Evolutionary conservation across 2,797 vertebrate genomes (phyloP), one percentile per base, ranked within the genome.

Genomic region (Microctenopoma stevenorrisi): DNA sequence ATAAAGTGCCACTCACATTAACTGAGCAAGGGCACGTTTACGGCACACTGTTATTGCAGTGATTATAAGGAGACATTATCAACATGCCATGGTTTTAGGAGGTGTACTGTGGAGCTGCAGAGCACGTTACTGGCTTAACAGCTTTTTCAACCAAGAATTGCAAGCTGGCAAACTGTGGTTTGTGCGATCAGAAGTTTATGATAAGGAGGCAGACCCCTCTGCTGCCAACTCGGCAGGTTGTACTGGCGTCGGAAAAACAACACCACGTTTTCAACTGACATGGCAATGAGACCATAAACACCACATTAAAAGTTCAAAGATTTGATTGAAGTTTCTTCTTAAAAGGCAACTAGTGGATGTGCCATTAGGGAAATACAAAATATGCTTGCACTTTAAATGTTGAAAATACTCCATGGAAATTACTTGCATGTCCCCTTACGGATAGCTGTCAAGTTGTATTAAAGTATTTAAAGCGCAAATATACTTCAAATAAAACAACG

Each of bases 401-500:
- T 59, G 2, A 56, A 64, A 68, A 61, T 37, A 64, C 54, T 56
- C 38, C 7, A 22, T 11, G 48, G 66, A 57, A 49, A 49, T 64
- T 0, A 33, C 7, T 13, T 30, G 30, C 12, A 1, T 11, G 18
- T 4, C 6, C 22, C 35, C 72, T 14, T 53, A 64, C 55, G 33
- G 50, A 59, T 33, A 49, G 51, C 74, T 55, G 55, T 22, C 26
- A 69, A 49, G 35, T 16, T 13, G 8, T 30, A 65, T 52, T 64
- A 64, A 47, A 49, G 40, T 18, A 77, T 74, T 40, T 47, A 50
- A 43, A 48, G 30, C 2, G 0, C 26, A 75, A 70, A 64, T 10
- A 72, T 7, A 26, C 28, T 14, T 42, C 2, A 50, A 46, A 61
- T 44, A 63, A 81, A 82, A 66, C 25, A 56, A 59, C 72, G 56